These are phyloP conservation scores for Liparis tanakae DNA, from an alignment of 2,797 vertebrate genomes.

Conservation along the genomic window DNA sequence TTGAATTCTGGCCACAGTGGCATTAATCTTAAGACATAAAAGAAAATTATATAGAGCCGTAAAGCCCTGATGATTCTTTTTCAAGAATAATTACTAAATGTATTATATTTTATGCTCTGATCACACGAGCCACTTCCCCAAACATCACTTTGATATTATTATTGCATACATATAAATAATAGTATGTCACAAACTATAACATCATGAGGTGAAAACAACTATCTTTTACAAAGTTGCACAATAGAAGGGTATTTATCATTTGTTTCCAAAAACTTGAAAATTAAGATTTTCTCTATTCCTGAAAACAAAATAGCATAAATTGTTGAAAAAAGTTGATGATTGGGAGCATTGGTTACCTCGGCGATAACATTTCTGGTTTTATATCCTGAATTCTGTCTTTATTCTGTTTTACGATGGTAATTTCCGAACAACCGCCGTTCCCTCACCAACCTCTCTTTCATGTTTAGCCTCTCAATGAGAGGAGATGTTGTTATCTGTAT, in stretches of 20 bases:
- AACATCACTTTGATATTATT: slow-evolving; percentile 51
- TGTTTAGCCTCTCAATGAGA: slow-evolving; percentile 14
- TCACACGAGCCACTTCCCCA: slow-evolving; percentile 38
- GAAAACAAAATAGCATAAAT: background rate
- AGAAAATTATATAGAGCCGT: slow-evolving; percentile 45
- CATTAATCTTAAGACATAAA: slow-evolving; percentile 54
- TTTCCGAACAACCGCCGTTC: background rate
- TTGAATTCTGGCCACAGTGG: slow-evolving; percentile 45
- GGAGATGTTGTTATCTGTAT: background rate
- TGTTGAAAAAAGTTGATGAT: background rate
- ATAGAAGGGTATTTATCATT: background rate
- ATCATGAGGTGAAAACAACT: slow-evolving; percentile 1
- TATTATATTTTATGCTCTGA: slow-evolving; percentile 43
- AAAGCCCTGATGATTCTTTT: slow-evolving; percentile 44
- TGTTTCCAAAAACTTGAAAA: background rate
- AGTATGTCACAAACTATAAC: slow-evolving; percentile 24
- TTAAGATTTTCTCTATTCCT: background rate
- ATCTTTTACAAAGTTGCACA: background rate
- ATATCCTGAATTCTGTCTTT: background rate
- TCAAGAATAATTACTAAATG: slow-evolving; percentile 51
- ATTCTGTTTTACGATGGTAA: background rate
- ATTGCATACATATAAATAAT: slow-evolving; percentile 31
- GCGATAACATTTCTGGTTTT: background rate
- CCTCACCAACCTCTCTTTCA: background rate
- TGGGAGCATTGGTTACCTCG: background rate